phyloP scores from a whole-genome alignment of 1,140 invertebrate species.

The Eueides isabella region DNA sequence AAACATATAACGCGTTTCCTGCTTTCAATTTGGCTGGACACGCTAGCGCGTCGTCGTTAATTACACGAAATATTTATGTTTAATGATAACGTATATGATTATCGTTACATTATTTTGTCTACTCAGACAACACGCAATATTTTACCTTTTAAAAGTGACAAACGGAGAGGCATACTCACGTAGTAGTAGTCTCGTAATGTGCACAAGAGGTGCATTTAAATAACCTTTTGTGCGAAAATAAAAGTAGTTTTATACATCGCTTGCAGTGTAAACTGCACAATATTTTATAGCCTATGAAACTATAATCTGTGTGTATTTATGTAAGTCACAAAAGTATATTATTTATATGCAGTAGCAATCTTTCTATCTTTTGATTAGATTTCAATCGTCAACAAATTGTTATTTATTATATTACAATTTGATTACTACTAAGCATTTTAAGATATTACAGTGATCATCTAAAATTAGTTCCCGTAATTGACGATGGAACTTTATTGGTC shows the following conservation, averaged over 20 bases:
- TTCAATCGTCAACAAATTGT: not conserved
- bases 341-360: not conserved
- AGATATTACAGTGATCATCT: conserved; percentile 4
- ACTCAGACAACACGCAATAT: too few relatives aligned
- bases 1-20: too few relatives aligned
- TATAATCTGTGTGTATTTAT: not conserved
- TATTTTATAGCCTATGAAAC: not conserved
- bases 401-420: not conserved
- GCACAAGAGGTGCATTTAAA: not conserved
- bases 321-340: not conserved
- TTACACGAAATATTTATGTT: too few relatives aligned
- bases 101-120: too few relatives aligned
- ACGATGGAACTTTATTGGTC: conserved; percentile 17
- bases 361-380: not conserved
- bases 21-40: too few relatives aligned
- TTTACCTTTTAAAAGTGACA: too few relatives aligned
- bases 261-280: not conserved
- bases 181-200: too few relatives aligned
- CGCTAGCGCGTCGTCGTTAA: too few relatives aligned
- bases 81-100: too few relatives aligned
- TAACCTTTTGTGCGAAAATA: not conserved
- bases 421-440: conserved; percentile 2
- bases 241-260: not conserved
- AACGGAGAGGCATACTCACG: too few relatives aligned
- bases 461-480: conserved; percentile 11